Conservation (phyloP, 2,113 vertebrate species). For the Pseudopodoces humilis region DNA sequence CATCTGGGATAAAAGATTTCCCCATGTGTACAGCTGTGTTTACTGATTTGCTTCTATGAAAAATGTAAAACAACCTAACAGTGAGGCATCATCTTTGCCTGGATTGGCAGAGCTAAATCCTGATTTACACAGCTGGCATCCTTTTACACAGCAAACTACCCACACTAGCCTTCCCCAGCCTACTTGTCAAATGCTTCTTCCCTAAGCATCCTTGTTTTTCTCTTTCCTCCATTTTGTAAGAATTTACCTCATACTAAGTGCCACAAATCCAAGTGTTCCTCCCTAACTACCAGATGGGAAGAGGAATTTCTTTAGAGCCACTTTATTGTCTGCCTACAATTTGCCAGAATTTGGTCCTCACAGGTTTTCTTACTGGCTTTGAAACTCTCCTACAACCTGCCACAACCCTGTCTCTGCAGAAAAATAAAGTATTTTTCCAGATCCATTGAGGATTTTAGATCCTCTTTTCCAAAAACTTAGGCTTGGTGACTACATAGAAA, state of each 20-base stretch:
- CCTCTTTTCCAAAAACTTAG: background rate
- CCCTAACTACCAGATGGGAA: background rate
- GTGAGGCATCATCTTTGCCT: background rate
- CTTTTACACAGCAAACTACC: background rate
- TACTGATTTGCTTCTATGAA: conserved; percentile 5
- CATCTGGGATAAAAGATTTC: conserved; percentile 2
- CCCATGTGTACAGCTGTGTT: background rate
- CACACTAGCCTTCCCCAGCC: background rate
- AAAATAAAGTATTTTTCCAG: background rate
- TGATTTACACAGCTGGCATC: conserved; percentile 12
- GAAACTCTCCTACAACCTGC: background rate
- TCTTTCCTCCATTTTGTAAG: background rate
- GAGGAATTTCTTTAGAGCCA: background rate
- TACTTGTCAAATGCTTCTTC: background rate
- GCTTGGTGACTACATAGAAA: background rate
- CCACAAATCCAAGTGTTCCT: background rate
- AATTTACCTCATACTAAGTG: background rate
- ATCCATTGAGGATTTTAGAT: background rate
- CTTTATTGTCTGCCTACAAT: background rate
- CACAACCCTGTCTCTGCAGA: background rate
- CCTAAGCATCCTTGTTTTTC: background rate
- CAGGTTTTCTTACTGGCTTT: background rate
- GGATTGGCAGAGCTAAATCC: conserved; percentile 20
- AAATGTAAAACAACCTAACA: conserved; percentile 9
- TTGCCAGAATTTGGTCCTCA: background rate